These are phyloP conservation scores for Harpagoxenus sublaevis DNA, from an alignment of 2,888 invertebrate genomes.

Conservation along the genomic window DNA sequence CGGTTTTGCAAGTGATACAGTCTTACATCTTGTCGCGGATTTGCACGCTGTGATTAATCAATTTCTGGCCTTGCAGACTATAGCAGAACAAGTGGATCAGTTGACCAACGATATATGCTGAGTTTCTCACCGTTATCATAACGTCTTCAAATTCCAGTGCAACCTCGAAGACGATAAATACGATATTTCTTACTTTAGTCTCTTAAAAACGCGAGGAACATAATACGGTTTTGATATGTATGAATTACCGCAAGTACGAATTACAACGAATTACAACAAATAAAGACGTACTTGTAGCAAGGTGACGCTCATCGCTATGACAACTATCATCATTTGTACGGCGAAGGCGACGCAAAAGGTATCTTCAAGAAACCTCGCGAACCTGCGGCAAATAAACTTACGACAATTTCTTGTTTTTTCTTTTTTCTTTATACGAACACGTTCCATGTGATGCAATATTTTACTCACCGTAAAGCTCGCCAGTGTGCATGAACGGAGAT, in stretches of 20 bases:
- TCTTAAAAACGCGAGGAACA: not conserved
- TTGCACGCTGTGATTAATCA: conserved; percentile 55
- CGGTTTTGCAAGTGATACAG: not conserved
- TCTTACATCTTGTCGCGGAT: conserved; percentile 43
- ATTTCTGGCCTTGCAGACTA: conserved; percentile 44
- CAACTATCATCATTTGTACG: not conserved
- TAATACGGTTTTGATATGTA: not conserved
- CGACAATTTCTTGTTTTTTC: not conserved
- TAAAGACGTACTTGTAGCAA: not conserved
- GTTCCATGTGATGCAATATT: not conserved
- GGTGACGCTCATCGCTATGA: not conserved
- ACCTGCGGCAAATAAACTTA: not conserved
- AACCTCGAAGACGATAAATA: not conserved
- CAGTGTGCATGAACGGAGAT: not conserved
- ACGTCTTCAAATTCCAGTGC: not conserved
- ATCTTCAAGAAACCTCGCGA: not conserved
- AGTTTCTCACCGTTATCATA: not conserved
- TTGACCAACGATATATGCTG: conserved; percentile 11
- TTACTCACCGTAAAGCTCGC: conserved; percentile 14
- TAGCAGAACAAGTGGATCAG: conserved; percentile 52
- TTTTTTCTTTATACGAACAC: not conserved
- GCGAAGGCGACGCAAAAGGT: not conserved
- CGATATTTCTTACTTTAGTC: not conserved
- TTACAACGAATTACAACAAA: not conserved
- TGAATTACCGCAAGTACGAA: too few relatives aligned